A percentile compares a stretch with the other conserved stretches of the same genome.
phyloP scores from a whole-genome alignment of 2,797 vertebrate genomes.

The Botia kubotai region DNA sequence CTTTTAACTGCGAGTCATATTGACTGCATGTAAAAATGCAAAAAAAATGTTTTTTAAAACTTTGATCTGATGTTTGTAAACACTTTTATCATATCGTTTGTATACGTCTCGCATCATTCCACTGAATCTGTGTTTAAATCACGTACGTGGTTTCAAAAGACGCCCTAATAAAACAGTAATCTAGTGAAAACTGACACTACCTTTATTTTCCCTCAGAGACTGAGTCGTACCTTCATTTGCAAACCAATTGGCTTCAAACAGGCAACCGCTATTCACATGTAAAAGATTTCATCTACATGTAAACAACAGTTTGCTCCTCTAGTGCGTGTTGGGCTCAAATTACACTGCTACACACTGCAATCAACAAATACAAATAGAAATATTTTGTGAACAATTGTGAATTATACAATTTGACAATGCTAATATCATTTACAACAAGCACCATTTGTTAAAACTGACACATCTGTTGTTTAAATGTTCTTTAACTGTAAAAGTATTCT shows the following conservation, averaged over 20 bases:
- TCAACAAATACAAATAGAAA: neutral
- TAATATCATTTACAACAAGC: neutral
- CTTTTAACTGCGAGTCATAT: neutral
- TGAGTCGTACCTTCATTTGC: constrained; percentile 57
- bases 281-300: constrained; percentile 50
- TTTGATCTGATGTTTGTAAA: neutral
- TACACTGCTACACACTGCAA: neutral
- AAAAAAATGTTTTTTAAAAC: too few species aligned
- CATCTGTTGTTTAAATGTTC: constrained; percentile 9
- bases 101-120: neutral
- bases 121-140: neutral
- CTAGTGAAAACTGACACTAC: constrained; percentile 44
- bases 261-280: constrained; percentile 59
- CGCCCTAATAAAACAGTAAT: constrained; percentile 8
- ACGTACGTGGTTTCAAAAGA: constrained; percentile 11
- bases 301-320: constrained; percentile 32
- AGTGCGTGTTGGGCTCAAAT: neutral
- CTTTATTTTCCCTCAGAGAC: constrained; percentile 36
- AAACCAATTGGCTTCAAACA: constrained; percentile 61
- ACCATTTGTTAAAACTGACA: constrained; percentile 1
- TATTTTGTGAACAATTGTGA: neutral
- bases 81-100: neutral
- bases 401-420: neutral
- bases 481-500: constrained; percentile 1
- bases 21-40: too few species aligned